Percentiles rank a stretch among this genome's conserved stretches.
Evolutionary conservation across 2,888 invertebrate genomes (phyloP).

Genomic region (Aphrophora alni): DNA sequence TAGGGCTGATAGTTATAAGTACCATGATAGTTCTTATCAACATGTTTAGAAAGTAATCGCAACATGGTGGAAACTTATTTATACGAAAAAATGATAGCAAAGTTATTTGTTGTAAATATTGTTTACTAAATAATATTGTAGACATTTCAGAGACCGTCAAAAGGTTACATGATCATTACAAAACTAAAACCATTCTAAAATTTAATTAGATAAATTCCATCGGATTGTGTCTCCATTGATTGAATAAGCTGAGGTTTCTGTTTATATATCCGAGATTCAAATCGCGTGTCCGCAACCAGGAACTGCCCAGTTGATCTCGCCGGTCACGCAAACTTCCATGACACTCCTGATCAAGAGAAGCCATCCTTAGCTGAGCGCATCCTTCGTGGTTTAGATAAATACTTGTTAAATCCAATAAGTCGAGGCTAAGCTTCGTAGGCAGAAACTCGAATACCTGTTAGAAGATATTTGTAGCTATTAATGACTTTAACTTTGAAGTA

Average conservation of each 20-base stretch:
- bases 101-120: no score
- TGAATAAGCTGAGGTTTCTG: neutral
- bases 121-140: no score
- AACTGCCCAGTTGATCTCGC: neutral
- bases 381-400: neutral
- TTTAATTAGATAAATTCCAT: neutral
- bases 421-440: neutral
- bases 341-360: neutral
- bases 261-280: neutral
- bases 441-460: no score
- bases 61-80: no score
- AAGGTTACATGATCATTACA: neutral
- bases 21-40: no score
- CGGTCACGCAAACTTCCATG: slow-evolving; percentile 34
- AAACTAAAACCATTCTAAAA: neutral
- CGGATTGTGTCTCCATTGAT: neutral
- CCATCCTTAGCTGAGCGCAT: neutral
- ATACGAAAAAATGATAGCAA: no score
- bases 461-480: no score
- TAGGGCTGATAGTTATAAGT: no score
- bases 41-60: no score
- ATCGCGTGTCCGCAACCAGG: neutral
- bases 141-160: neutral
- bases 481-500: no score
- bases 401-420: neutral